Conservation (phyloP, 2,797 vertebrate species). For the Rhinogobio ventralis region DNA sequence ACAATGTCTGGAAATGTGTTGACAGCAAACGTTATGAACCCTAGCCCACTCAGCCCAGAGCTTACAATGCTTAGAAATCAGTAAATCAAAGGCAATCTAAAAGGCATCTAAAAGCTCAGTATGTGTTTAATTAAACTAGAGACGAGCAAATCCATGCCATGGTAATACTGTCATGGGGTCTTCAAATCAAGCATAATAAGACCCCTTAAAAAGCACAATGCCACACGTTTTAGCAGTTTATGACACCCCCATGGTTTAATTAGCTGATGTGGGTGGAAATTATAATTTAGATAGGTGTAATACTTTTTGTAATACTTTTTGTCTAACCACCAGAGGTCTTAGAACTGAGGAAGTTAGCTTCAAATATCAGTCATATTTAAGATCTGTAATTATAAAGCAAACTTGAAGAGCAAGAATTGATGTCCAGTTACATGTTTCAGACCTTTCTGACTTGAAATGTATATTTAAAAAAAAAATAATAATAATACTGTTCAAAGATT, state of each 20-base stretch:
- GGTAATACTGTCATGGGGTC: slow-evolving; percentile 49
- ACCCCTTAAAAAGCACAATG: slow-evolving; percentile 42
- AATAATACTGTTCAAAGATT: not conserved
- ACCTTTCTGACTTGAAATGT: not conserved
- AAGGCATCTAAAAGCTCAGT: slow-evolving; percentile 50
- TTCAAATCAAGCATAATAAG: slow-evolving; percentile 57
- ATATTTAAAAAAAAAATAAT: no score
- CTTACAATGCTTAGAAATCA: slow-evolving; percentile 30
- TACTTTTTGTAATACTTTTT: slow-evolving; percentile 10
- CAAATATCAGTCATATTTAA: not conserved
- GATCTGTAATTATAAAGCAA: not conserved
- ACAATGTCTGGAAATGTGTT: slow-evolving; percentile 1
- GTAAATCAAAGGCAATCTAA: slow-evolving; percentile 62
- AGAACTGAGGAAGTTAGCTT: not conserved
- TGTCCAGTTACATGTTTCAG: not conserved
- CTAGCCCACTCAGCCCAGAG: slow-evolving; percentile 2
- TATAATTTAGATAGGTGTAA: not conserved
- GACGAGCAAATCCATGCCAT: slow-evolving; percentile 61
- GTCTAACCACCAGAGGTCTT: not conserved
- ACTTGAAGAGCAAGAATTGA: not conserved
- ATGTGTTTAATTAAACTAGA: slow-evolving; percentile 67
- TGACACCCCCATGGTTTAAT: slow-evolving; percentile 15
- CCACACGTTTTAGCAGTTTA: slow-evolving; percentile 14
- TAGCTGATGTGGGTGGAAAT: slow-evolving; percentile 13
- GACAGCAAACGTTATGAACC: not conserved